Percentiles rank a stretch among this genome's conserved stretches.
Evolutionary conservation across 2,113 vertebrate genomes (phyloP).

Genomic region (Procapra przewalskii): DNA sequence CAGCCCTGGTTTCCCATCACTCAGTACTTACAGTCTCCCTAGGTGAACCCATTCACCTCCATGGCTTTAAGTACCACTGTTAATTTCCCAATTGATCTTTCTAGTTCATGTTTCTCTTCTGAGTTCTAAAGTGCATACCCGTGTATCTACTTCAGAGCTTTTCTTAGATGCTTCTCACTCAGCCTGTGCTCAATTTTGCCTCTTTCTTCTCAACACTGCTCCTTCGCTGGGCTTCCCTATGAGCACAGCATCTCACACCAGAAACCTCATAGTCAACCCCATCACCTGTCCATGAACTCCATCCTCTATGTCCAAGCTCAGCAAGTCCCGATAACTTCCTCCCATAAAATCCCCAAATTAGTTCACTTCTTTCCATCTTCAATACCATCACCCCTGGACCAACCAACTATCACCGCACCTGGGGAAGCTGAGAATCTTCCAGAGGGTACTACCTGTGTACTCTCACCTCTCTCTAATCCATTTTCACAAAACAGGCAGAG

Average conservation of each 20-base stretch:
- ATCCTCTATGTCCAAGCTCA: neutral
- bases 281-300: neutral
- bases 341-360: neutral
- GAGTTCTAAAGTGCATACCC: neutral
- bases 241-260: neutral
- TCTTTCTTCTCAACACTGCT: neutral
- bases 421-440: neutral
- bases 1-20: neutral
- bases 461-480: neutral
- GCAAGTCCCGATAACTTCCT: neutral
- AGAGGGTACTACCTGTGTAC: no score
- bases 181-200: neutral
- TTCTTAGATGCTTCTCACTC: neutral
- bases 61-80: neutral
- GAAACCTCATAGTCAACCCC: neutral
- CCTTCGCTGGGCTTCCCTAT: neutral
- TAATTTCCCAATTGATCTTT: neutral
- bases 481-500: neutral
- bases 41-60: neutral
- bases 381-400: neutral
- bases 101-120: neutral
- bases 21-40: neutral
- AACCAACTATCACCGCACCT: neutral
- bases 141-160: neutral
- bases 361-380: neutral